Percentiles rank a stretch among this genome's conserved stretches.
These are phyloP conservation scores for Hemaris fuciformis DNA, from an alignment of 2,888 invertebrate genomes.

Conservation along the genomic window DNA sequence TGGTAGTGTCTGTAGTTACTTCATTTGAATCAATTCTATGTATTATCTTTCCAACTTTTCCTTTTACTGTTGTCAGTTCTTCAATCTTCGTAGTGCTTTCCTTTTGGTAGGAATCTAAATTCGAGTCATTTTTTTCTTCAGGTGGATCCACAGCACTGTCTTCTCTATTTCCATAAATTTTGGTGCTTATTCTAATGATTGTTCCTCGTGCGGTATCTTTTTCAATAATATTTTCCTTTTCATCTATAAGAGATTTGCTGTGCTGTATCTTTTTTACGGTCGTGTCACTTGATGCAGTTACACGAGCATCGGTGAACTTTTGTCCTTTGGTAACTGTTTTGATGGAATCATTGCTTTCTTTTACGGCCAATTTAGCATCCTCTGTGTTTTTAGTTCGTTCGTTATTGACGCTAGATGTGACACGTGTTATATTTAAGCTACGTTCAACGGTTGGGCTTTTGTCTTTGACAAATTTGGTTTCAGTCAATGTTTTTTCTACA, in stretches of 20 bases:
- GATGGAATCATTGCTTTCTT: not conserved
- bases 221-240: conserved; percentile 19
- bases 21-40: conserved; percentile 33
- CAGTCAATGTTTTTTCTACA: not conserved
- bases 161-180: not conserved
- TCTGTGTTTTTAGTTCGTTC: not conserved
- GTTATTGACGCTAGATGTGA: not conserved
- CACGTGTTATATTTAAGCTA: not conserved
- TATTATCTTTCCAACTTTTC: conserved; percentile 54
- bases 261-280: not conserved
- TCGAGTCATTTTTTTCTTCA: conserved; percentile 10
- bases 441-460: not conserved
- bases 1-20: conserved; percentile 21
- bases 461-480: not conserved
- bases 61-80: conserved; percentile 44
- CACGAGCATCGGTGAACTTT: not conserved
- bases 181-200: not conserved
- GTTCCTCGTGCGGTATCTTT: not conserved
- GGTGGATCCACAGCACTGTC: not conserved
- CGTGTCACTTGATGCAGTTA: not conserved
- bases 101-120: conserved; percentile 6
- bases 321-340: not conserved
- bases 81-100: conserved; percentile 25
- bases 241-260: conserved; percentile 11
- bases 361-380: not conserved